Evolutionary conservation across 2,797 vertebrate species (phyloP), one percentile per base, ranked within the genome.

Genomic region (Mallotus villosus): DNA sequence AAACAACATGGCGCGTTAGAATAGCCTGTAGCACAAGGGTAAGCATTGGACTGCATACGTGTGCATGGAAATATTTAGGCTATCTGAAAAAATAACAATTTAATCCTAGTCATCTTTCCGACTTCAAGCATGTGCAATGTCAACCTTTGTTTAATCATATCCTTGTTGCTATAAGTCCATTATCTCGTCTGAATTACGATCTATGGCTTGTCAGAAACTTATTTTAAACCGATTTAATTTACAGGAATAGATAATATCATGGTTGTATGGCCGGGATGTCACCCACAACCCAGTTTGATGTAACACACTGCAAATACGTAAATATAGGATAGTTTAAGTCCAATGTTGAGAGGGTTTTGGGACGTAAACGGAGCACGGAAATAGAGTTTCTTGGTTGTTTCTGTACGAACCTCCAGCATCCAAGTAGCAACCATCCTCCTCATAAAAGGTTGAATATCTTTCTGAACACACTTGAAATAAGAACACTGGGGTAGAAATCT

Each of bases 391-490:
- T 41, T 41, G 37, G 1, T 41, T 11, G 1, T 41, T 41, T 41
- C 37, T 11, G 37, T 67, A 92, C 95, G 84, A 94, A 99, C 97
- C 97, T 98, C 97, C 85, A 97, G 92, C 97, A 99, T 99, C 97
- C 96, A 99, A 82, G 93, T 94, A 80, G 97, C 95, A 82, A 99
- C 93, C 93, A 96, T 95, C 88, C 94, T 92, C 87, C 97, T 93
- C 96, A 98, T 98, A 86, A 94, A 94, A 66, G 96, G 97, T 81
- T 95, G 93, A 82, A 99, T 95, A 83, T 98, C 97, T 90, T 93
- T 94, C 93, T 98, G 97, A 70, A 97, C 93, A 85, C 93, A 93
- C 79, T 96, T 94, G 91, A 98, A 98, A 85, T 97, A 97, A 32
- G 95, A 95, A 82, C 95, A 94, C 2, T 92, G 95, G 14, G 95